Base-by-base conservation (phyloP, 92 coral and sea anemone genomes). In the Heteractis magnifica region DNA sequence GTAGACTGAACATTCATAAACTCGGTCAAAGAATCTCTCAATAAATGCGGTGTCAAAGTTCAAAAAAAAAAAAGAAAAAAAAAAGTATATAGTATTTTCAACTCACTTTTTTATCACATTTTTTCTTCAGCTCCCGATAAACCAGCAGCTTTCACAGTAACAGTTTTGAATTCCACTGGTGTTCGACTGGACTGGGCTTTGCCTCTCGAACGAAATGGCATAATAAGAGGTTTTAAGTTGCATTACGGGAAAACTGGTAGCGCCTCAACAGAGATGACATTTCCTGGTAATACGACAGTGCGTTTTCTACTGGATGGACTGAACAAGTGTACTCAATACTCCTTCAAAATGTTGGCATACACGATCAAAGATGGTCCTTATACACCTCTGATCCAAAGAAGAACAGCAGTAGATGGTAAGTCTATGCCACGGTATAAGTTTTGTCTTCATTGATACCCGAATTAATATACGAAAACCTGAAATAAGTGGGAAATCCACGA, bases 161-260 rank as follows among this genome's bases (percentile, higher is more conserved):
- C 59, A 71, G 81, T 48, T 75, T 6, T 70, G 8, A 3, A 68
- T 73, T 3, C 78, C 76, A 26, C 77, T 20, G 77, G 62, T 44
- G 56, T 81, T 79, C 59, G 79, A 64, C 70, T 76, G 64, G n/a
- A 44, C 0, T 82, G 85, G 85, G 14, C 26, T 72, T 71, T 71
- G 20, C 82, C 78, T 5, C 71, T n/a, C 16, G 51, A 68, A 77
- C 71, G 60, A 58, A 76, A 83, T 64, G 87, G 87, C n/a, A 41
- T 83, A 0, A 83, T 84, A 15, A 9, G 65, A 60, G 83, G 72
- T 13, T 86, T 77, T 72, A 79, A 76, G 48, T 64, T 58, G 55
- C 51, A 9, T 15, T 79, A 79, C 13, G 65, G 21, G 14, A 79
- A 79, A 72, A 34, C 75, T 60, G 56, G 41, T 60, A 23, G 34